Conservation (phyloP, 2,888 invertebrate genomes). For the Alloplasta piceator region DNA sequence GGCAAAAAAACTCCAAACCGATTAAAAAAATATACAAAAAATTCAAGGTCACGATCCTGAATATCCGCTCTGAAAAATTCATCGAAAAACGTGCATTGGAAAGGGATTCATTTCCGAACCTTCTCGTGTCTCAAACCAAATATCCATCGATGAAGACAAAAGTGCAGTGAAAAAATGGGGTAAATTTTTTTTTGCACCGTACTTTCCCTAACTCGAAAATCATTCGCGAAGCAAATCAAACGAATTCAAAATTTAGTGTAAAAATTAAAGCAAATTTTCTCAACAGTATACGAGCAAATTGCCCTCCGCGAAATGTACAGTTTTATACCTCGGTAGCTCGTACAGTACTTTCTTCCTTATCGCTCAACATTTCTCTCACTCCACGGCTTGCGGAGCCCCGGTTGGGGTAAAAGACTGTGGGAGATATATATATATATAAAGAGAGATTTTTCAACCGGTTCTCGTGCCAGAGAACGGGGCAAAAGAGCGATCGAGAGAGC, state of each 20-base stretch:
- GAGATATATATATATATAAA: conserved; percentile 47
- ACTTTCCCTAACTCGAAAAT: not conserved
- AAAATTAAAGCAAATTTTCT: too few relatives aligned
- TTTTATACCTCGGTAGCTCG: conserved; percentile 29
- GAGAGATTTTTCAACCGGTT: conserved; percentile 60
- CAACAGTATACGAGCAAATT: too few relatives aligned
- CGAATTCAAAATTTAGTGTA: not conserved
- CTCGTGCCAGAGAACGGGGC: conserved; percentile 47
- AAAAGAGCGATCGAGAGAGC: conserved; percentile 46
- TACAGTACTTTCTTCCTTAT: conserved; percentile 50
- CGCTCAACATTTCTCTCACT: conserved; percentile 18
- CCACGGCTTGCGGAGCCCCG: conserved; percentile 31
- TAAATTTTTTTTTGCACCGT: conserved; percentile 4
- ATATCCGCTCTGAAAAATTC: too few relatives aligned
- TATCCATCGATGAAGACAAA: too few relatives aligned
- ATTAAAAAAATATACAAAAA: too few relatives aligned
- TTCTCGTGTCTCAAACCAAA: too few relatives aligned
- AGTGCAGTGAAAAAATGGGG: not conserved
- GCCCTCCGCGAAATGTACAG: conserved; percentile 31
- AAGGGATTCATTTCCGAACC: too few relatives aligned
- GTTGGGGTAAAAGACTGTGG: conserved; percentile 52
- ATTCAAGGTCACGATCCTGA: too few relatives aligned
- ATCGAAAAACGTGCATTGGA: too few relatives aligned
- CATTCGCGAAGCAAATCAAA: not conserved
- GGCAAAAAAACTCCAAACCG: too few relatives aligned